Conservation (phyloP, 2,797 vertebrate genomes). For the Anisognathus igniventris region DNA sequence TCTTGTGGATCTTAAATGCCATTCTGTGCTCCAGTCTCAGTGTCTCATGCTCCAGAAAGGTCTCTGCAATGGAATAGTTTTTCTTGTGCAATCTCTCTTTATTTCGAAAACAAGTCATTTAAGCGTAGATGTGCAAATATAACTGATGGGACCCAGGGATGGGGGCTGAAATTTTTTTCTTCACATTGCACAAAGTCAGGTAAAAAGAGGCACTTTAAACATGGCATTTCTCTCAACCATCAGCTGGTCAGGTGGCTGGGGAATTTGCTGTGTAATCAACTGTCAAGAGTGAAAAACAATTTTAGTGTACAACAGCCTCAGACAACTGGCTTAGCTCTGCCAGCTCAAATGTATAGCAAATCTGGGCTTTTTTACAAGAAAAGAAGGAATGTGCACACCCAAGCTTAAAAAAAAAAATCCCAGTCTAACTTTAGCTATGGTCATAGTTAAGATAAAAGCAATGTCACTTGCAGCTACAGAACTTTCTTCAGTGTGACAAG, state of each 20-base stretch:
- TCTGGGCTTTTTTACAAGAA: neutral
- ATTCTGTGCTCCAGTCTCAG: neutral
- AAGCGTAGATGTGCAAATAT: neutral
- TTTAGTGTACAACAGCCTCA: neutral
- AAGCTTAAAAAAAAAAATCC: neutral
- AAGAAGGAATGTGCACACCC: neutral
- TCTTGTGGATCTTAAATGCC: neutral
- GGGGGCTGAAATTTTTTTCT: neutral
- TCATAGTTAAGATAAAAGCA: conserved; percentile 17
- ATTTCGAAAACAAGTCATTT: neutral
- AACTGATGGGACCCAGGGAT: neutral
- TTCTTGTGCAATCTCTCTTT: neutral
- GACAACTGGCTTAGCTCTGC: conserved; percentile 9
- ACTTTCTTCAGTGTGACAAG: neutral
- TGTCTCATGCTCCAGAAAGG: neutral
- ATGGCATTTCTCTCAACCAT: neutral
- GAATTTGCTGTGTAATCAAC: neutral
- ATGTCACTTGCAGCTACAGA: conserved; percentile 13
- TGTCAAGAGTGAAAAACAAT: conserved; percentile 6
- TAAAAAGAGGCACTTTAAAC: neutral
- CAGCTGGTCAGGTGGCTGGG: neutral
- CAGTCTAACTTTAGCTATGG: neutral
- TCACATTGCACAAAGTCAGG: neutral
- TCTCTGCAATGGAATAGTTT: neutral
- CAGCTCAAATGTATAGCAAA: conserved; percentile 1